Percentiles rank a stretch among this genome's conserved stretches.
Conservation (phyloP, 2,113 vertebrate genomes). For the Cheilinus undulatus region DNA sequence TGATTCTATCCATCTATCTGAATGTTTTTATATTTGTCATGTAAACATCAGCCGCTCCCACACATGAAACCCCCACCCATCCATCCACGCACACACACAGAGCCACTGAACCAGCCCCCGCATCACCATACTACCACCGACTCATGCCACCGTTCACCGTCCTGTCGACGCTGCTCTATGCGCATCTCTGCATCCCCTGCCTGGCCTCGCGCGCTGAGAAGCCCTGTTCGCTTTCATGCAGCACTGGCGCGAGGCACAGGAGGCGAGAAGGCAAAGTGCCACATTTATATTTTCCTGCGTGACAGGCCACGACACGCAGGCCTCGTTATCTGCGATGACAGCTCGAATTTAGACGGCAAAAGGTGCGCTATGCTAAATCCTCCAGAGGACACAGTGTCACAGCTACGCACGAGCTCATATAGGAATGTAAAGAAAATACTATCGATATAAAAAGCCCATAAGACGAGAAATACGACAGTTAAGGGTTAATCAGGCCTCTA, state of each 20-base stretch:
- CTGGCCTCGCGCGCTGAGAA: conserved; percentile 17
- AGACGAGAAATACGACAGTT: not conserved
- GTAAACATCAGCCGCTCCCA: conserved; percentile 45
- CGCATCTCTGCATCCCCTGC: conserved; percentile 16
- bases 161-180: conserved; percentile 13
- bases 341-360: not conserved
- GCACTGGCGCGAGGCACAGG: not conserved
- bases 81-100: conserved; percentile 3
- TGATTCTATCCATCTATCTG: not conserved
- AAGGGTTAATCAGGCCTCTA: not conserved
- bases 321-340: conserved; percentile 27
- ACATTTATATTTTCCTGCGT: conserved; percentile 10
- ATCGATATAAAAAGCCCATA: not conserved
- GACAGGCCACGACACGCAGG: conserved; percentile 29
- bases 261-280: not conserved
- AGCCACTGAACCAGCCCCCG: not conserved
- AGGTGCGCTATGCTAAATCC: not conserved
- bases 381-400: conserved; percentile 29
- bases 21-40: conserved; percentile 31
- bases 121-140: conserved; percentile 20
- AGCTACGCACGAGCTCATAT: not conserved
- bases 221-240: conserved; percentile 12
- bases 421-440: not conserved
- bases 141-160: not conserved
- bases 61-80: not conserved